Evolutionary conservation across 2,113 vertebrate species (phyloP), one percentile per base, ranked within the genome.

Genomic region (Eulemur rufifrons): DNA sequence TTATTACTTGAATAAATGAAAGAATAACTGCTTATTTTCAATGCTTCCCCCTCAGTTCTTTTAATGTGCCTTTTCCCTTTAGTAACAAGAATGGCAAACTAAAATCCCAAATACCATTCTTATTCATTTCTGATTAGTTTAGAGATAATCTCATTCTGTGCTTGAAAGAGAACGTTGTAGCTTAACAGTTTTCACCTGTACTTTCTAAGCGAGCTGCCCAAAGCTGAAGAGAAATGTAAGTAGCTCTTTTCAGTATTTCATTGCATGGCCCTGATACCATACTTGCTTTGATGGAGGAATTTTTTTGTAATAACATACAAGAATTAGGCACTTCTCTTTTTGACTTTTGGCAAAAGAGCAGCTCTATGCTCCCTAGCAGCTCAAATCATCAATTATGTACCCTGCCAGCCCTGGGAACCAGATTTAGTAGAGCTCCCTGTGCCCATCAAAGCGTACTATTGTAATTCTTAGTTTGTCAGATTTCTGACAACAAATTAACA

Each of bases 401-500:
- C 37, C 59, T 54, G 50, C 7, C 42, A 59, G 39, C 5, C 54
- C 21, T 52, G 50, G 34, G 69, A 83, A 69, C 37, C 87, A 85
- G 80, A 83, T 50, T 37, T 56, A 18, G 0, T 89, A 68, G 68
- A 66, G 52, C 25, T 66, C 34, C 12, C 14, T 15, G 3, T 45
- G 63, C 45, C 42, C 74, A 84, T 23, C 37, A 80, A n/a, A 93
- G 50, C 63, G 84, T 45, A 27, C 45, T 73, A 50, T 23, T 89
- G 54, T 18, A 6, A 13, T 59, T 81, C 89, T 76, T 63, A 45
- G 32, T 63, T 34, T 68, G 47, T 61, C 81, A 95, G 50, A 88
- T 82, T 94, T 88, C 94, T 64, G 52, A 87, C 66, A 90, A 91
- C 42, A 92, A 96, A 93, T 88, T 95, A 97, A 83, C 23, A 76